Evolutionary conservation across 2,113 vertebrate species (phyloP).

Genomic region (Ceyx melanurus): DNA sequence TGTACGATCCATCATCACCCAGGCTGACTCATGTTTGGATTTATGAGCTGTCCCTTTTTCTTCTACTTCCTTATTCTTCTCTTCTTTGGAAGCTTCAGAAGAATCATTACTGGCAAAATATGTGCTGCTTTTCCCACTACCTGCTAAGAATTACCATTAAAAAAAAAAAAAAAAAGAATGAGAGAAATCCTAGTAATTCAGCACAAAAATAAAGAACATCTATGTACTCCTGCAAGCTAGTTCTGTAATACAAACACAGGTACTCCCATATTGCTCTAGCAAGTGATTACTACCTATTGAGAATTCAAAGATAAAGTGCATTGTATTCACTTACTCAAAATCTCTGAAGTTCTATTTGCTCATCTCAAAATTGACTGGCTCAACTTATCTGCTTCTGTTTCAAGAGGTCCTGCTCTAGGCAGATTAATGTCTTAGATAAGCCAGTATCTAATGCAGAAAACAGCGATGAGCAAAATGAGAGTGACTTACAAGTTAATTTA

Average conservation of each 20-base stretch:
- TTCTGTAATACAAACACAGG: background rate
- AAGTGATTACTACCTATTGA: background rate
- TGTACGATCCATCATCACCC: constrained; percentile 80
- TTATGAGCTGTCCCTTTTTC: constrained; percentile 59
- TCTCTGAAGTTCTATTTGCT: background rate
- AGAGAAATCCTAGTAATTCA: background rate
- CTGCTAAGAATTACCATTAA: constrained; percentile 33
- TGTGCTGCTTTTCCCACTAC: constrained; percentile 80
- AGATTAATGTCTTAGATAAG: background rate
- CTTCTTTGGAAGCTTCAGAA: constrained; percentile 73
- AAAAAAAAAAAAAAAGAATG: background rate
- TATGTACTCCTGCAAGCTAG: background rate
- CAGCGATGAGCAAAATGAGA: background rate
- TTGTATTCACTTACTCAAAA: background rate
- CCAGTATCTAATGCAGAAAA: background rate
- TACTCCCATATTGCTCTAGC: background rate
- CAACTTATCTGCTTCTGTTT: background rate
- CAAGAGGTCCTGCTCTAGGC: background rate
- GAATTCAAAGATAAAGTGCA: background rate
- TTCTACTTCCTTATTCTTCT: constrained; percentile 56
- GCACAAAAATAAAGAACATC: background rate
- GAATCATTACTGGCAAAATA: constrained; percentile 82
- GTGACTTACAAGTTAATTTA: background rate
- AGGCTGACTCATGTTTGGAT: constrained; percentile 76
- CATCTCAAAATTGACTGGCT: background rate